Base-by-base conservation (phyloP, 2,797 vertebrate genomes). In the Caiman crocodilus region DNA sequence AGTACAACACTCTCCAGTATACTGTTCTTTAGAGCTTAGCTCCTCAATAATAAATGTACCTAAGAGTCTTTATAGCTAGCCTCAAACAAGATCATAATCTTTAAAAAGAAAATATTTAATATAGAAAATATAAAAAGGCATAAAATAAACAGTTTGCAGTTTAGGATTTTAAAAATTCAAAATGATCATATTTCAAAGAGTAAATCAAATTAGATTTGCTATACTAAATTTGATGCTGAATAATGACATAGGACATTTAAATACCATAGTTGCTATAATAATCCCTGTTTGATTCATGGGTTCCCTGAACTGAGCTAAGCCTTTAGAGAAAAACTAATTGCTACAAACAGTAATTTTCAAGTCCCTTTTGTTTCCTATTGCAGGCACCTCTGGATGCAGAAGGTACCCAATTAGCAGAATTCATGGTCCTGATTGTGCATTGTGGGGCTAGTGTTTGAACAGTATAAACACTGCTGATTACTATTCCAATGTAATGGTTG, bases 341-440 rank as follows among this genome's bases (percentile, higher is more conserved):
- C 97, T 96, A 94, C 97, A 98, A 98, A 98, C 97, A 98, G 96
- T 97, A 98, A 98, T 98, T 98, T 98, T 96, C 97, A 97, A 97
- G 95, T 96, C 94, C 94, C 97, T 97, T 98, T 98, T 98, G 97
- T 98, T 98, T 98, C 97, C 96, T 96, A 95, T 96, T 93, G 95
- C 95, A 96, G 97, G 96, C 97, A 98, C 97, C 98, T 98, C 97
- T 98, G 97, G 98, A 98, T 97, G 85, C 97, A 98, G 98, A 98
- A 98, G 98, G 98, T 98, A 98, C 95, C 97, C 97, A 98, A 98
- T 98, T 98, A 98, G 97, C 96, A 98, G 98, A 98, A 98, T 98
- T 98, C 98, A 98, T 97, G 95, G 97, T 98, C 97, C 97, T 98
- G 98, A 98, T 98, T 98, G 98, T 98, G 97, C 98, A 98, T 98